Percentiles rank a stretch among this genome's conserved stretches.
These are phyloP conservation scores for Meganola albula DNA, from an alignment of 2,888 invertebrate genomes.

Conservation along the genomic window DNA sequence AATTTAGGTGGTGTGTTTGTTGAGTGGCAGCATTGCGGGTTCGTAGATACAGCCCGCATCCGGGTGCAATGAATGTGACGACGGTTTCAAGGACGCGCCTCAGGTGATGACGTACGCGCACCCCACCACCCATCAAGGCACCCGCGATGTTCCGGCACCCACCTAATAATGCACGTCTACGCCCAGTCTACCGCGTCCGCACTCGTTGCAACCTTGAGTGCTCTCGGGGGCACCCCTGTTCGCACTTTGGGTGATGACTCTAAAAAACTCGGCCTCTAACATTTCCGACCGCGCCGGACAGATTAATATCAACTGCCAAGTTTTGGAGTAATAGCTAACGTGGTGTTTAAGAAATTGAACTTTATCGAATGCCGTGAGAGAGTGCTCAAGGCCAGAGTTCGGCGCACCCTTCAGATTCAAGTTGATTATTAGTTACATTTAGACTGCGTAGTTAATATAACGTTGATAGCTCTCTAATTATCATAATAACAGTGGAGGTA, in stretches of 20 bases:
- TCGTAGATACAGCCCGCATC: conserved; percentile 68
- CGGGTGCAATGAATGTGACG: conserved; percentile 78
- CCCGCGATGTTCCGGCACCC: conserved; percentile 74
- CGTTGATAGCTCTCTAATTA: conserved; percentile 71
- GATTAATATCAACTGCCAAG: too few relatives aligned
- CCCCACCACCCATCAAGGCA: conserved; percentile 52
- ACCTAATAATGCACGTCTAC: conserved; percentile 79
- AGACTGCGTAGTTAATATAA: conserved; percentile 45
- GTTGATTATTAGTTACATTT: conserved; percentile 35
- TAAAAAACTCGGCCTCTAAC: conserved; percentile 29
- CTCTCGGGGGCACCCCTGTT: conserved; percentile 51
- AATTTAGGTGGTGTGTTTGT: conserved; percentile 48
- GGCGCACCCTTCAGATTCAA: conserved; percentile 17
- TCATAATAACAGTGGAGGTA: conserved; percentile 71
- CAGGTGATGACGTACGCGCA: conserved; percentile 76
- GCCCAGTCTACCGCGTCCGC: conserved; percentile 74
- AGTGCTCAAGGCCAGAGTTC: conserved; percentile 9
- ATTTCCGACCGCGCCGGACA: too few relatives aligned
- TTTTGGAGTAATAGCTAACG: too few relatives aligned
- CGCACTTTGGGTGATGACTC: conserved; percentile 30
- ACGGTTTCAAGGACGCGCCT: conserved; percentile 76
- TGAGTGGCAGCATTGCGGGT: conserved; percentile 54
- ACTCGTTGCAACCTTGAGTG: conserved; percentile 73
- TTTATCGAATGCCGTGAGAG: too few relatives aligned
- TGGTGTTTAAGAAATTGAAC: too few relatives aligned